phyloP scores from a whole-genome alignment of 2,888 invertebrate genomes.

The Temnothorax ravouxi region DNA sequence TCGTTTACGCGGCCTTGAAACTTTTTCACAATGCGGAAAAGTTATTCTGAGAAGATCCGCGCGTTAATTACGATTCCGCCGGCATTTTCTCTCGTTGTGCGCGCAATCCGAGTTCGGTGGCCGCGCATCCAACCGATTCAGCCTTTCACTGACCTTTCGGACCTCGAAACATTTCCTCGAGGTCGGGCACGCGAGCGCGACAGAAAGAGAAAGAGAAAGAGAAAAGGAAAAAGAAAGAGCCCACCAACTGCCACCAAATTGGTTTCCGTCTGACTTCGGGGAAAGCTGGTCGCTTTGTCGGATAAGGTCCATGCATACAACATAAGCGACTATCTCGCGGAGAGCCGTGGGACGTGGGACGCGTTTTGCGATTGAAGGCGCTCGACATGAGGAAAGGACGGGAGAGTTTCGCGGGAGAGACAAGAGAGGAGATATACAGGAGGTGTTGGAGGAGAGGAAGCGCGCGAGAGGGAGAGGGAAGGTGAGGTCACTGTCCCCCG shows the following conservation, averaged over 20 bases:
- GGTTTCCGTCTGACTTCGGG: slow-evolving; percentile 65
- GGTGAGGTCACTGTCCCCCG: slow-evolving; percentile 86
- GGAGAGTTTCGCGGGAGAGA: slow-evolving; percentile 48
- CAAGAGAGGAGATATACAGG: slow-evolving; percentile 25
- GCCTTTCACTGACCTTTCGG: slow-evolving; percentile 83
- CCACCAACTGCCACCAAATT: neutral
- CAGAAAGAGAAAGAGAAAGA: slow-evolving; percentile 38
- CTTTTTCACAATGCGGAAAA: slow-evolving; percentile 20
- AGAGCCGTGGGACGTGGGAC: slow-evolving; percentile 59
- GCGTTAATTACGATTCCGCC: slow-evolving; percentile 13
- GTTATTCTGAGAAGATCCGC: neutral
- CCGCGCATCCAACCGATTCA: slow-evolving; percentile 67
- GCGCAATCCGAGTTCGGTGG: slow-evolving; percentile 30
- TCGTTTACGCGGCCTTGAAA: slow-evolving; percentile 6
- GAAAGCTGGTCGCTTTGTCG: slow-evolving; percentile 67
- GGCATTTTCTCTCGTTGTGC: neutral
- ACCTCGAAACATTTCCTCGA: slow-evolving; percentile 73
- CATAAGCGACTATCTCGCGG: slow-evolving; percentile 51
- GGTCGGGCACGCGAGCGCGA: slow-evolving; percentile 69
- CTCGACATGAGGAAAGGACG: slow-evolving; percentile 55
- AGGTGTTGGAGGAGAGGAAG: slow-evolving; percentile 63
- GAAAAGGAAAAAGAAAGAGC: slow-evolving; percentile 32
- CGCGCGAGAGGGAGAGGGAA: slow-evolving; percentile 79
- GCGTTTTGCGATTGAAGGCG: slow-evolving; percentile 63
- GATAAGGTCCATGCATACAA: slow-evolving; percentile 56